Evolutionary conservation across 2,888 invertebrate genomes (phyloP).

Genomic region (Iselma pallidipennis): DNA sequence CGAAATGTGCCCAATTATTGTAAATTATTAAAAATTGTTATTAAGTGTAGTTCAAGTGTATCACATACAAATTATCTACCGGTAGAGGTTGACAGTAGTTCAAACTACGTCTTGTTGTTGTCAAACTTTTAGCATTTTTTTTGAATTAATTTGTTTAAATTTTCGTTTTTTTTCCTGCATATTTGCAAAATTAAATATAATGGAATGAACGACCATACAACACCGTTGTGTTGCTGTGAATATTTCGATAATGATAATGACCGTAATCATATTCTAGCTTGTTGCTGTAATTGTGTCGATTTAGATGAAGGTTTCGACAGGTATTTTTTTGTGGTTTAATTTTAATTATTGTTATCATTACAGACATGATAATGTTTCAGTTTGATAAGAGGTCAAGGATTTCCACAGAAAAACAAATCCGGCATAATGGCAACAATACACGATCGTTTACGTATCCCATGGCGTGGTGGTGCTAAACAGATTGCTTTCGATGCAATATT

Average conservation of each 20-base stretch:
- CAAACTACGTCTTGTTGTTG: neutral
- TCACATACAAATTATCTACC: neutral
- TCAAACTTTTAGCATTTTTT: neutral
- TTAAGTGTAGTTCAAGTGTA: neutral
- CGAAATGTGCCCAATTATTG: too few species aligned
- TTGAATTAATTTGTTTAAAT: neutral
- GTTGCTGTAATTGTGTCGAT: conserved; percentile 64
- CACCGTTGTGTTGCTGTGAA: conserved; percentile 63
- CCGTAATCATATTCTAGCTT: conserved; percentile 60
- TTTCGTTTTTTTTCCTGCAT: too few species aligned
- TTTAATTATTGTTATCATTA: conserved; percentile 7
- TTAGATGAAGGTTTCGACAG: conserved; percentile 62
- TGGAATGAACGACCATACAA: conserved; percentile 28
- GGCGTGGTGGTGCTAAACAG: conserved; percentile 63
- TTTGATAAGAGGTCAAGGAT: conserved; percentile 49
- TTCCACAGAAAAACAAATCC: conserved; percentile 45
- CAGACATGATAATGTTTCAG: conserved; percentile 45
- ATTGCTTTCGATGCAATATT: conserved; percentile 58
- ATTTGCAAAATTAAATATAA: too few species aligned
- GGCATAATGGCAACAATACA: conserved; percentile 57
- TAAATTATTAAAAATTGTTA: too few species aligned
- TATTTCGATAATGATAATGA: conserved; percentile 59
- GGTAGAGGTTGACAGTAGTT: neutral
- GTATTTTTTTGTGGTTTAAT: conserved; percentile 46
- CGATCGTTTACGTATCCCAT: conserved; percentile 63